Base-by-base conservation (phyloP, 1,140 invertebrate genomes). In the Drosophila carrolli region DNA sequence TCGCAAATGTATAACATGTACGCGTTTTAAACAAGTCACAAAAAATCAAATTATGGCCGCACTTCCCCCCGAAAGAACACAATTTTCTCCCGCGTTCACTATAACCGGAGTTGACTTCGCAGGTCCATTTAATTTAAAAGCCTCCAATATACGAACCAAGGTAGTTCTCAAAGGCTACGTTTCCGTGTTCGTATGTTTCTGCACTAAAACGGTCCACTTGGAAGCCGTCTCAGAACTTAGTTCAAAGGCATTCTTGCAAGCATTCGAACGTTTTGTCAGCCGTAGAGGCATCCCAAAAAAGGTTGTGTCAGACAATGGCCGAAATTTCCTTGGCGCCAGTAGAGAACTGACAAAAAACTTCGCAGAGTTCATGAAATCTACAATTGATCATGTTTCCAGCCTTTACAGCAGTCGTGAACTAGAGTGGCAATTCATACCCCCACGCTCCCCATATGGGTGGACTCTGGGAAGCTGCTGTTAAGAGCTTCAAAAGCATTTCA, bases 201-300 rank as follows among this genome's bases (percentile, higher is more conserved):
- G 7, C 29, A 32, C 29, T 8, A 32, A 32, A 32, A 6, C 29
- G 9, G 37, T 38, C 37, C 27, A 51, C 48, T 51, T 51, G n/a
- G 29, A 51, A 51, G 6, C 48, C 7, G 48, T 51, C n/a, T 29
- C 48, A n/a, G 27, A 51, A 14, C n/a, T 32, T 4, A 51, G 48
- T 19, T 29, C 48, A 13, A 51, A 51, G 27, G 48, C 27, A 7
- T 51, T 51, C 19, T 13, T 51, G 23, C 23, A 27, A 51, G n/a
- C 23, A 11, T 51, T 51, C 13, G 48, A 51, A 19, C 48, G 48
- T 6, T 35, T 51, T 32, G 27, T 35, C 29, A 32, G 29, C 29
- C 29, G 29, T 32, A 32, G 29, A 32, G 29, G 29, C 29, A 32
- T 32, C 8, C 8, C 29, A 6, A 32, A 32, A 7, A 32, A 32